Base-by-base conservation (phyloP, 2,888 invertebrate species). In the Glaucopsyche alexis region DNA sequence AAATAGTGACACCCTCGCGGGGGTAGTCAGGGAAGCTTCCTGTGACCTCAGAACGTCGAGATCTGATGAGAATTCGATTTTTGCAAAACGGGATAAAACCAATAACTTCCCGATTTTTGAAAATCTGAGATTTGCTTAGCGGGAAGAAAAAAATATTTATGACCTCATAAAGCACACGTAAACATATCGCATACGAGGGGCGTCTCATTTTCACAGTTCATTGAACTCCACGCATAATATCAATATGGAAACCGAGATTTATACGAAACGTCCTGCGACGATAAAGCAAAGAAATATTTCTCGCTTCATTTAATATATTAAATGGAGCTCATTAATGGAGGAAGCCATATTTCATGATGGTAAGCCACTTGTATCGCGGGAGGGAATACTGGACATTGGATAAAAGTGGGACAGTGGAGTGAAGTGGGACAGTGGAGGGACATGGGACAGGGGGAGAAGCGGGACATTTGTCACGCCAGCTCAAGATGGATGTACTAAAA, bases 281-380 rank as follows among this genome's bases (percentile, higher is more conserved):
- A 60, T 60, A 60, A 60, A 60, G 29, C 29, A 60, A 60, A 60
- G 29, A 66, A 66, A 42, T 66, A 42, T 66, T 42, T 42, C 42
- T 16, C 13, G n/a, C 67, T 67, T 19, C 45, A 47, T 67, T 13
- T 42, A 42, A 67, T 45, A 47, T 66, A 42, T 42, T 66, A 66
- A 66, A 47, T 67, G 29, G 67, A 45, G 16, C 7, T 16, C 19
- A 47, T 67, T 67, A 47, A 47, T 67, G 67, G 42, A 13, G 16
- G 47, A 16, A 47, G 67, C 47, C 67, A 67, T 67, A 47, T 45
- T 67, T 67, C 67, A 67, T 45, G 19, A 47, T 47, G 42, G 42
- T 29, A 67, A 67, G 67, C 67, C 67, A 42, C 66, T 42, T 67
- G 67, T 67, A 67, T 67, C 45, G 19, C 67, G 40, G 66, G 66